These are phyloP conservation scores for Heliopora coerulea DNA, from an alignment of 92 coral and sea anemone species.

Conservation along the genomic window DNA sequence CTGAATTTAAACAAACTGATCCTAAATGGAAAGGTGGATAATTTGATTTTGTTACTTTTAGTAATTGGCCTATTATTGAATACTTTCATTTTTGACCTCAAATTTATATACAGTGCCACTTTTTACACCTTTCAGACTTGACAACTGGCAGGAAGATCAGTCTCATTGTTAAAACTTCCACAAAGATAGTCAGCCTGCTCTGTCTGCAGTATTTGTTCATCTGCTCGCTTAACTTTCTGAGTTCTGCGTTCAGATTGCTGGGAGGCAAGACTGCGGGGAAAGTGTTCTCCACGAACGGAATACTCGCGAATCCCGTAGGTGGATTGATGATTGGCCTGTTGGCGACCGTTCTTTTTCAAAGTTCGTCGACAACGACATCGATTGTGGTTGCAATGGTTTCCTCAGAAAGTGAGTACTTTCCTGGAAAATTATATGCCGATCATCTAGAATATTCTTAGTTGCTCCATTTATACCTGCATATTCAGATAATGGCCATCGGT, in stretches of 20 bases:
- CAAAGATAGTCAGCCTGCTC: slow-evolving; percentile 62
- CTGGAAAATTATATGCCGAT: too few species aligned
- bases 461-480: too few species aligned
- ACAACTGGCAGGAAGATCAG: slow-evolving; percentile 58
- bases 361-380: slow-evolving; percentile 94
- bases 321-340: slow-evolving; percentile 94
- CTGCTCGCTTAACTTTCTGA: slow-evolving; percentile 91
- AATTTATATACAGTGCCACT: slow-evolving; percentile 23
- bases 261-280: slow-evolving; percentile 99
- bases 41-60: neutral
- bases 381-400: slow-evolving; percentile 98
- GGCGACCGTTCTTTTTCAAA: slow-evolving; percentile 95
- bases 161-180: slow-evolving; percentile 48
- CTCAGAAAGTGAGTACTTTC: slow-evolving; percentile 78
- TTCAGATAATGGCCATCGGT: too few species aligned
- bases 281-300: slow-evolving; percentile 77
- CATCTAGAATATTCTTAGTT: too few species aligned
- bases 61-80: too few species aligned
- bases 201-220: slow-evolving; percentile 88
- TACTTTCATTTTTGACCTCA: too few species aligned
- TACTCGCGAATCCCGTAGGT: slow-evolving; percentile 85
- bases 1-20: slow-evolving; percentile 73
- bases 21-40: slow-evolving; percentile 86
- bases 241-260: slow-evolving; percentile 94
- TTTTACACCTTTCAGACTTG: slow-evolving; percentile 60